Percentiles rank a stretch among this genome's conserved stretches.
Conservation (phyloP, 92 coral and sea anemone genomes). For the Paragorgia papillata region DNA sequence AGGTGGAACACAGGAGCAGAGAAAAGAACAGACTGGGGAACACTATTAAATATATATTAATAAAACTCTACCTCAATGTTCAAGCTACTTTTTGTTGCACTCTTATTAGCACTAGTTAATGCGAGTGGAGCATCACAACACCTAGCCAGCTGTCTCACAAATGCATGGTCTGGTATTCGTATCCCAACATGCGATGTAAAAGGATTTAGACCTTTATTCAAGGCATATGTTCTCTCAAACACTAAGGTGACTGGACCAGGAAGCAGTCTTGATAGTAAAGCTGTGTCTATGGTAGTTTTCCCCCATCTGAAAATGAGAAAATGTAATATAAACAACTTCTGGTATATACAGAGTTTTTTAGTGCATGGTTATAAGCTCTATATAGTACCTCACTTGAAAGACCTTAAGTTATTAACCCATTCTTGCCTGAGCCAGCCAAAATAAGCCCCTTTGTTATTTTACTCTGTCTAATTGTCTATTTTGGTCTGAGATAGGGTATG, state of each 20-base stretch:
- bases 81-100: conserved; percentile 84
- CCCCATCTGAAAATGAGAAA: conserved; percentile 96
- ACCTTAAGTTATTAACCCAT: too few relatives aligned
- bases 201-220: conserved; percentile 79
- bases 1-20: too few relatives aligned
- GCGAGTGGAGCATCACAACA: conserved; percentile 83
- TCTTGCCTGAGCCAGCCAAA: too few relatives aligned
- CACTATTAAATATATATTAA: too few relatives aligned
- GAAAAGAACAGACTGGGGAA: too few relatives aligned
- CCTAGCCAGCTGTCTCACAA: conserved; percentile 76
- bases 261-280: conserved; percentile 68
- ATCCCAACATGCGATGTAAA: conserved; percentile 87
- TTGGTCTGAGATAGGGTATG: too few relatives aligned
- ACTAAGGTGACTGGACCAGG: conserved; percentile 99
- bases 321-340: conserved; percentile 11
- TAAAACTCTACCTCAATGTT: conserved; percentile 69
- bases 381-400: too few relatives aligned
- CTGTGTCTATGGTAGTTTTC: conserved; percentile 70
- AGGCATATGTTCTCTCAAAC: conserved; percentile 75
- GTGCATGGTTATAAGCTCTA: too few relatives aligned
- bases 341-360: too few relatives aligned
- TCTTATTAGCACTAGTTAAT: conserved; percentile 89
- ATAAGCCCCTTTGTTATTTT: too few relatives aligned
- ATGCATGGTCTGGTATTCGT: conserved; percentile 85
- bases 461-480: too few relatives aligned